Percentiles rank a stretch among this genome's conserved stretches.
Conservation (phyloP, 2,888 invertebrate genomes). For the Anorthoa munda region DNA sequence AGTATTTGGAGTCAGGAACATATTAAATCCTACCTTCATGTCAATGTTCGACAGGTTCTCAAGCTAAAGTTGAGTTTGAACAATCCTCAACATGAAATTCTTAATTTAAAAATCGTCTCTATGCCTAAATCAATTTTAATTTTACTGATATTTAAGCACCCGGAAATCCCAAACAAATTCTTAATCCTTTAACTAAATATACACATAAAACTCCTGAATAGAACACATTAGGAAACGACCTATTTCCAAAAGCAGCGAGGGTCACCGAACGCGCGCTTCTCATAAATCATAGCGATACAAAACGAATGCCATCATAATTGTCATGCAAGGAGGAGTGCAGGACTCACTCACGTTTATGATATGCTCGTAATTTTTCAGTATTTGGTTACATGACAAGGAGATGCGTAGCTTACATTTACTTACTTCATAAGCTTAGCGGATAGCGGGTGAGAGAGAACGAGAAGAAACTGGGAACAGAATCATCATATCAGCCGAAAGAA, state of each 20-base stretch:
- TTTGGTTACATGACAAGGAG: slow-evolving; percentile 68
- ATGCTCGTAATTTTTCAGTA: slow-evolving; percentile 77
- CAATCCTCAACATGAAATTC: too few relatives aligned
- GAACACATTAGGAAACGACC: slow-evolving; percentile 61
- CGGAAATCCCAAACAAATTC: slow-evolving; percentile 26
- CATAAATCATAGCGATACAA: slow-evolving; percentile 65
- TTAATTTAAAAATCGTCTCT: too few relatives aligned
- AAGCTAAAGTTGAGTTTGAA: too few relatives aligned
- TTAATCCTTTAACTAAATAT: slow-evolving; percentile 35
- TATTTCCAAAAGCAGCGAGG: slow-evolving; percentile 59
- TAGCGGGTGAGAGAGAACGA: slow-evolving; percentile 19
- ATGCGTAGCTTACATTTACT: too few relatives aligned
- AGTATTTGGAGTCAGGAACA: too few relatives aligned
- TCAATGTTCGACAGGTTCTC: too few relatives aligned
- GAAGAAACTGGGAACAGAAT: background rate
- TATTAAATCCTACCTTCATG: too few relatives aligned
- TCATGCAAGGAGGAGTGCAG: slow-evolving; percentile 67
- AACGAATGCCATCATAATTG: slow-evolving; percentile 67
- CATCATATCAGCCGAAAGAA: too few relatives aligned
- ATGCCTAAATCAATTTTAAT: background rate
- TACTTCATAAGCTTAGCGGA: slow-evolving; percentile 28
- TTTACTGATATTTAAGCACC: slow-evolving; percentile 33
- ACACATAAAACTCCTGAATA: slow-evolving; percentile 44
- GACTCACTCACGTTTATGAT: slow-evolving; percentile 73
- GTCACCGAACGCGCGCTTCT: slow-evolving; percentile 53